Evolutionary conservation across 2,113 vertebrate genomes (phyloP), one percentile per base, ranked within the genome.

Genomic region (Channa argus): DNA sequence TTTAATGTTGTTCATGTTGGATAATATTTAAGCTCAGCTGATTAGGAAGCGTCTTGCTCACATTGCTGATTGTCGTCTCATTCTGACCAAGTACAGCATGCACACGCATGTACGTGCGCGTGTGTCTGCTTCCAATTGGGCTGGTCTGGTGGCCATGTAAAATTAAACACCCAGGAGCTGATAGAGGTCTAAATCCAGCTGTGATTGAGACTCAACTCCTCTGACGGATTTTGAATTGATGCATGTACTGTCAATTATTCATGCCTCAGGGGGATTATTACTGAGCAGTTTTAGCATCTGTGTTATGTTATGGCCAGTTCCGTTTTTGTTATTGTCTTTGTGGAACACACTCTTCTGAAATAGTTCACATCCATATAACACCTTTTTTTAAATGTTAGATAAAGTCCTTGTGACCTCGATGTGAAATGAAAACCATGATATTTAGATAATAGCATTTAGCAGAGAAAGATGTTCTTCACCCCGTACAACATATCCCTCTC

Each of bases 171-270:
- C 38, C 13, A 7, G 50, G 49, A 2, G 52, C 41, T 24, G 3
- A 6, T 10, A 5, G 33, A 52, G 51, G 37, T 79, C 59, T 51
- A 44, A 15, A 53, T 63, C 71, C n/a, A 62, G 46, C 47, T 61
- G 58, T 70, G 72, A 43, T 37, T 9, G 50, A 47, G 49, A 80
- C 56, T 11, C 4, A 1, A 15, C 7, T 0, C 41, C 58, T 46
- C 34, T 62, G 66, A 77, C 76, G 75, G 38, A 68, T 72, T 66
- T 52, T 53, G 15, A 49, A 47, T 50, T 70, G 55, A 39, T 58
- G 63, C 39, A 11, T 52, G 58, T 11, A 38, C 33, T 44, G 38
- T 59, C 66, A 78, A 84, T 72, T 15, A 76, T 79, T 78, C 59
- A 76, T 38, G n/a, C 41, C 63, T 50, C 36, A 12, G 63, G 49